These are phyloP conservation scores for Machimus atricapillus DNA, from an alignment of 2,888 invertebrate species.

Conservation along the genomic window DNA sequence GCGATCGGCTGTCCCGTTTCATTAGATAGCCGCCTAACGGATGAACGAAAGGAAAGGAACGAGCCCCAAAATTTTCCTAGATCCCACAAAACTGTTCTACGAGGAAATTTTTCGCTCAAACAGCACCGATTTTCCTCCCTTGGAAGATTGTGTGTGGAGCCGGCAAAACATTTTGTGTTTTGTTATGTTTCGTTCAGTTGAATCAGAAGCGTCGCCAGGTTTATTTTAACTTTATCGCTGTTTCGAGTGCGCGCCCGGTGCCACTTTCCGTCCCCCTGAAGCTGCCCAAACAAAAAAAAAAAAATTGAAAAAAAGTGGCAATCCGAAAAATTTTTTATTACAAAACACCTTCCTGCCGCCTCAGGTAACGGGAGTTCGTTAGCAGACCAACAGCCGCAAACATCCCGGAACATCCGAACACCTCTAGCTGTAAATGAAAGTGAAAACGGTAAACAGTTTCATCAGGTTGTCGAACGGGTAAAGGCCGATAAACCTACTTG, in stretches of 20 bases:
- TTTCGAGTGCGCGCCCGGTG: background rate
- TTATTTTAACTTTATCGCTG: constrained; percentile 41
- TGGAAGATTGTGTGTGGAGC: background rate
- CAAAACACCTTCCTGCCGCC: background rate
- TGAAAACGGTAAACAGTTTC: background rate
- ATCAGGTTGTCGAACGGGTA: background rate
- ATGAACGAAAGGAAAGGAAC: background rate
- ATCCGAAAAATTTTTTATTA: background rate
- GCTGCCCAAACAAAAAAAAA: too few species aligned
- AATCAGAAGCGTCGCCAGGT: constrained; percentile 43
- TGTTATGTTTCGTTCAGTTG: constrained; percentile 45
- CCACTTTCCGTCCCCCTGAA: background rate
- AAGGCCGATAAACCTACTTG: background rate
- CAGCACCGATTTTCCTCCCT: constrained; percentile 18
- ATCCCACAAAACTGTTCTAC: background rate
- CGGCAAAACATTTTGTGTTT: constrained; percentile 38
- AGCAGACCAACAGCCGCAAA: background rate
- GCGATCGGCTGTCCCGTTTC: background rate
- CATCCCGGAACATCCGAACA: background rate
- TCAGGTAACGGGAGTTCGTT: background rate
- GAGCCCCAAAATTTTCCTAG: background rate
- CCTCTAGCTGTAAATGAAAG: background rate
- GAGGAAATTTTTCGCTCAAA: constrained; percentile 10
- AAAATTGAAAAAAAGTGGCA: background rate
- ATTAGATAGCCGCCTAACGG: background rate